phyloP scores from a whole-genome alignment of 2,113 vertebrate species.

The Hydrochoerus hydrochaeris region DNA sequence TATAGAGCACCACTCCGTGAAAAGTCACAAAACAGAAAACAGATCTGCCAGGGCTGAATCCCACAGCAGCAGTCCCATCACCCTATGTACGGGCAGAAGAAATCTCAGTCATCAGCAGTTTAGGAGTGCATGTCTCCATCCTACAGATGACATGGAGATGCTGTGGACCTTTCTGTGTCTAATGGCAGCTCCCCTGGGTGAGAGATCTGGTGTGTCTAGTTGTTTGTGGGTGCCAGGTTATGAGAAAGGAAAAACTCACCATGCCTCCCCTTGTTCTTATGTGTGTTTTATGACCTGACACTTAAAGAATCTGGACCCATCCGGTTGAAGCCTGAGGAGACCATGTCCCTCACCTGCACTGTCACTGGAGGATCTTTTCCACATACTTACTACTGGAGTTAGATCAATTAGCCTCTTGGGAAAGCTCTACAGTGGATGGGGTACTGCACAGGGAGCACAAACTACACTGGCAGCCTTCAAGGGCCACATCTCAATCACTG shows the following conservation, averaged over 20 bases:
- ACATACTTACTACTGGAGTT: neutral
- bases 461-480: too few relatives aligned
- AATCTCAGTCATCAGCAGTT: accelerated
- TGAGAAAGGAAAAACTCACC: neutral
- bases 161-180: neutral
- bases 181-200: neutral
- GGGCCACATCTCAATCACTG: neutral
- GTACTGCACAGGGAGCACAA: neutral
- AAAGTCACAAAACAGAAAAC: neutral
- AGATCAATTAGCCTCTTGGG: neutral
- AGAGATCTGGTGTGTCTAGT: neutral
- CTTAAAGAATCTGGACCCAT: too few relatives aligned
- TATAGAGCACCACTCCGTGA: too few relatives aligned
- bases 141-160: neutral
- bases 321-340: neutral
- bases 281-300: too few relatives aligned
- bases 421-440: neutral
- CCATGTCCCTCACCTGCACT: neutral
- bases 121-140: too few relatives aligned
- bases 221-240: neutral
- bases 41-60: neutral
- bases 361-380: neutral
- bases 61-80: neutral
- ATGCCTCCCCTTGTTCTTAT: neutral
- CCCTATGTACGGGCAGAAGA: neutral